Base-by-base conservation (phyloP, 2,888 invertebrate genomes). In the Drosophila subsilvestris region DNA sequence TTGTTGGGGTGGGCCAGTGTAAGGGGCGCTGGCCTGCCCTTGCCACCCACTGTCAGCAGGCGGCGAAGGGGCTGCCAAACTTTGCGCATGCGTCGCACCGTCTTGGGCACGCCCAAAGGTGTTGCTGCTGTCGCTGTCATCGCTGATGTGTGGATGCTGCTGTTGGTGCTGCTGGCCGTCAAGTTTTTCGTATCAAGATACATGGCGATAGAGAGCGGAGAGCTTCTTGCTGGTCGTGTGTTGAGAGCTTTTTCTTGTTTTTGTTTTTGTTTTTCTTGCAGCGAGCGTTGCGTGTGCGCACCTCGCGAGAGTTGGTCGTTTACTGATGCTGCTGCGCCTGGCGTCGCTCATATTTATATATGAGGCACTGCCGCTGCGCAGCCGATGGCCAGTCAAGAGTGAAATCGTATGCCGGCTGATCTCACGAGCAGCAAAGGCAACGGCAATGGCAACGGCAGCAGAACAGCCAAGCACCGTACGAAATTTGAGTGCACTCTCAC, bases 291-390 rank as follows among this genome's bases (percentile, higher is more conserved):
- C 89, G 87, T 86, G 80, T 90, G 90, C 88, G 87, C 77, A 83
- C 88, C 80, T 86, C 81, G 83, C 83, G 88, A 90, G 88, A 86
- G 87, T 87, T 88, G 87, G 74, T 87, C 82, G 80, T 87, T 88
- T 86, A 91, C 91, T 91, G 92, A 91, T 91, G 91, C 90, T 90
- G 91, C 84, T 90, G 85, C 85, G 80, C 76, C 84, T 79, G 78
- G 79, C 84, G 89, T 79, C 88, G 83, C 90, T 89, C 89, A 87
- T 86, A 91, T 91, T 91, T 91, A 91, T 91, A 91, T 86, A 85
- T 88, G 79, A 78, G 78, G 63, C 78, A 71, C 77, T 71, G 73
- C 73, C 73, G 89, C 87, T 70, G 79, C 79, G 76, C 86, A 79
- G 80, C 78, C 88, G 66, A 68, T 88, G 88, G 82, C 65, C 87